A percentile compares a stretch with the other conserved stretches of the same genome.
Conservation (phyloP, 2,888 invertebrate genomes). For the Cephus runcator region DNA sequence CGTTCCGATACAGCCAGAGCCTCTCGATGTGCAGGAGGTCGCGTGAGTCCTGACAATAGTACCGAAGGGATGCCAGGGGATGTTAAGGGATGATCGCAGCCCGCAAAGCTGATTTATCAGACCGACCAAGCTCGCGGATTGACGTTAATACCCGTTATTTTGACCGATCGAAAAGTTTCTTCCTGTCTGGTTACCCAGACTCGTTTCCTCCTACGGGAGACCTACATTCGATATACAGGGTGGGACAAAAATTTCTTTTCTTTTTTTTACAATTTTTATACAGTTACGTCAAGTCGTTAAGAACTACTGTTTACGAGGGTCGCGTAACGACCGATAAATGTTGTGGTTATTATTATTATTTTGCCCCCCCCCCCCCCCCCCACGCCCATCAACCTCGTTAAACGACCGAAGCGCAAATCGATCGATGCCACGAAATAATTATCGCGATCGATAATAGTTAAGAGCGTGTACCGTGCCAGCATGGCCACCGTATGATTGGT, state of each 20-base stretch:
- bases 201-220: not conserved
- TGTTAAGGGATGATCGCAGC: slow-evolving; percentile 48
- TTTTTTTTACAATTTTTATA: not conserved
- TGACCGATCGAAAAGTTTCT: slow-evolving; percentile 40
- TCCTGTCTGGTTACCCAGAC: slow-evolving; percentile 17
- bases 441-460: not conserved
- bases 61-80: slow-evolving; percentile 24
- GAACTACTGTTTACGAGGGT: not conserved
- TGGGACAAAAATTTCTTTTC: not conserved
- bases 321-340: not conserved
- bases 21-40: slow-evolving; percentile 9
- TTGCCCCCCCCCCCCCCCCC: no score
- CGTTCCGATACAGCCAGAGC: not conserved
- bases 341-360: not conserved
- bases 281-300: not conserved
- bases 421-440: not conserved
- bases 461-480: not conserved
- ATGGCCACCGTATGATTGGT: not conserved
- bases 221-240: not conserved
- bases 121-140: slow-evolving; percentile 52
- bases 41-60: slow-evolving; percentile 50
- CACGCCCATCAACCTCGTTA: not conserved
- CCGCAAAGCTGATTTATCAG: slow-evolving; percentile 51
- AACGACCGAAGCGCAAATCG: not conserved
- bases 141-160: slow-evolving; percentile 51